phyloP scores from a whole-genome alignment of 2,113 vertebrate species.

The Addax nasomaculatus region DNA sequence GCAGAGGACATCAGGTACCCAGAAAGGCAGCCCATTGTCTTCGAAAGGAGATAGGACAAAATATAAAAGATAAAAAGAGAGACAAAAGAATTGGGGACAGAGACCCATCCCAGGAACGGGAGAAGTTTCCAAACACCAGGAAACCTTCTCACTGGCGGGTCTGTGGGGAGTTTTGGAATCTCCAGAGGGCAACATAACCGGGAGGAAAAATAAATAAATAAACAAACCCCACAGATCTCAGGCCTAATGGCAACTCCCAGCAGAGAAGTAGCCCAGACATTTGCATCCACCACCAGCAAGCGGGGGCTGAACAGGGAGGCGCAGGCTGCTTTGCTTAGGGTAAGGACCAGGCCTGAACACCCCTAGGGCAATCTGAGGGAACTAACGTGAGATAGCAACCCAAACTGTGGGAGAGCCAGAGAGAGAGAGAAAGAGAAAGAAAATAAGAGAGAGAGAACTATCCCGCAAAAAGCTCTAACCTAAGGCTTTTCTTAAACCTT shows the following conservation, averaged over 20 bases:
- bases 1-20: not conserved
- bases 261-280: not conserved
- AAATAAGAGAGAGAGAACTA: not conserved
- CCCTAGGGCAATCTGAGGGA: not conserved
- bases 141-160: not conserved
- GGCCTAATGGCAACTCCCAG: not conserved
- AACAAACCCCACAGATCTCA: not conserved
- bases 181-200: not conserved
- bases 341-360: not conserved
- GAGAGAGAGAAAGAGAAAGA: not conserved
- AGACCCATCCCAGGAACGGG: not conserved
- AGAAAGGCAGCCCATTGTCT: not conserved
- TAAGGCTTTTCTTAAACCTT: not conserved
- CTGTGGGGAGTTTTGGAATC: not conserved
- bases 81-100: not conserved
- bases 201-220: not conserved
- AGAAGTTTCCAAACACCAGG: not conserved
- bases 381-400: not conserved
- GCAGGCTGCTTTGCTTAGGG: not conserved
- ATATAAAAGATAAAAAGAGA: not conserved
- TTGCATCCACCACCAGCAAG: not conserved
- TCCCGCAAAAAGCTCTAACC: not conserved
- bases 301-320: rapidly evolving
- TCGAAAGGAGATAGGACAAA: not conserved
- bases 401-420: not conserved